A percentile compares a stretch with the other conserved stretches of the same genome.
These are phyloP conservation scores for Myoxocephalus aenaeus DNA, from an alignment of 2,797 vertebrate species.

Conservation along the genomic window DNA sequence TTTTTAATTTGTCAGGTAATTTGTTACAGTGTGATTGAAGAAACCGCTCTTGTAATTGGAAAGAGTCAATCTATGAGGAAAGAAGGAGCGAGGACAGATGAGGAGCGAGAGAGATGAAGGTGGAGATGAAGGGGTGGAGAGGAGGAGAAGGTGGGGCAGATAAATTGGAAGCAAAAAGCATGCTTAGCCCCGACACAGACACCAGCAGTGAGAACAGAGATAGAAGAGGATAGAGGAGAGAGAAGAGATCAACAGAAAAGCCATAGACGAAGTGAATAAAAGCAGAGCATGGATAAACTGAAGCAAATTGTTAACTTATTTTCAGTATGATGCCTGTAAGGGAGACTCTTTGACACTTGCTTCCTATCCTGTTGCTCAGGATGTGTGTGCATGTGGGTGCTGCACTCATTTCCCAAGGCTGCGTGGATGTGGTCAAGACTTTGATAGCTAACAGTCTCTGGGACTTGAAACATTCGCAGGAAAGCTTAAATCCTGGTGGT, in stretches of 20 bases:
- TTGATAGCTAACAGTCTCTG: constrained; percentile 51
- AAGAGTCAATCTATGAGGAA: constrained; percentile 76
- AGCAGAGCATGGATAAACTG: constrained; percentile 12
- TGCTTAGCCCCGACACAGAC: constrained; percentile 41
- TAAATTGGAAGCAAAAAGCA: constrained; percentile 54
- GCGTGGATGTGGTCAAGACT: constrained; percentile 51
- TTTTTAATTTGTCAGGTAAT: constrained; percentile 85
- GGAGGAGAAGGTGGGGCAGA: constrained; percentile 36
- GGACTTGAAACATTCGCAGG: constrained; percentile 42
- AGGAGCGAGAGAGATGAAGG: constrained; percentile 27
- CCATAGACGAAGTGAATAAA: constrained; percentile 39
- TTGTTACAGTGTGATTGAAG: constrained; percentile 82
- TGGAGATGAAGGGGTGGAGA: not conserved
- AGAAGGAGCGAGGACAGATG: constrained; percentile 54
- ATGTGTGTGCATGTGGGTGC: constrained; percentile 8
- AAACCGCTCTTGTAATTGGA: constrained; percentile 81
- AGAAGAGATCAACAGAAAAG: constrained; percentile 44
- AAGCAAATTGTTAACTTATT: constrained; percentile 21
- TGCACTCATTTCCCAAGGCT: constrained; percentile 46
- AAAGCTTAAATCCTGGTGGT: constrained; percentile 48
- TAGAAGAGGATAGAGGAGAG: constrained; percentile 33
- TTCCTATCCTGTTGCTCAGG: constrained; percentile 21
- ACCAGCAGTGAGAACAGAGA: constrained; percentile 28
- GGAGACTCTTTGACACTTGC: constrained; percentile 29
- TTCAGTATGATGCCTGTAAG: constrained; percentile 8